Evolutionary conservation across 2,888 invertebrate genomes (phyloP), one percentile per base, ranked within the genome.

Genomic region (Syrphus vitripennis): DNA sequence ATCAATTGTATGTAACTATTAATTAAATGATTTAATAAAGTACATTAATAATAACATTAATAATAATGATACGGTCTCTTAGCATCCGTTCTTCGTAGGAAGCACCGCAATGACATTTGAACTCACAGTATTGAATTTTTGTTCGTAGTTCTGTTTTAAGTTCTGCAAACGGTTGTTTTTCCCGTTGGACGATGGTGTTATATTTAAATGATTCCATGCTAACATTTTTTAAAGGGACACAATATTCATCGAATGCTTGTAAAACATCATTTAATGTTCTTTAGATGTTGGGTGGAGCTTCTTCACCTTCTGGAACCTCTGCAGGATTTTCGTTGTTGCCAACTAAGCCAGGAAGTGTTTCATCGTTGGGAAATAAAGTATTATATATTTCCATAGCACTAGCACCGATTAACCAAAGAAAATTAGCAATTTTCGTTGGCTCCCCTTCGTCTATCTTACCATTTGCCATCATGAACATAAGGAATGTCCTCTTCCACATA

Each of bases 21-120:
- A n/a, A n/a, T n/a, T n/a, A n/a, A n/a, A n/a, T n/a, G n/a, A n/a
- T n/a, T n/a, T n/a, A n/a, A n/a, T n/a, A n/a, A n/a, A n/a, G n/a
- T n/a, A n/a, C n/a, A n/a, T n/a, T n/a, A n/a, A n/a, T n/a, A n/a
- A n/a, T n/a, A n/a, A n/a, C n/a, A n/a, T n/a, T n/a, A n/a, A n/a
- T n/a, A n/a, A n/a, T n/a, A n/a, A n/a, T n/a, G n/a, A 87, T 88
- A 26, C 88, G 87, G 63, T 88, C 87, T 53, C 76, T 29, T 4
- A 88, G 69, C 87, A 88, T 88, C 19, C 83, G 65, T 10, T 88
- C 81, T 65, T 78, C 83, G 63, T 88, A 86, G 26, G 87, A 82
- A 19, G 21, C 37, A 9, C 83, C 83, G 42, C 82, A 87, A 7
- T 81, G 79, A 53, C 82, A 87, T 29, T 53, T 45, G 37, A 19